phyloP scores from a whole-genome alignment of 2,113 vertebrate species.

The Nestor notabilis region DNA sequence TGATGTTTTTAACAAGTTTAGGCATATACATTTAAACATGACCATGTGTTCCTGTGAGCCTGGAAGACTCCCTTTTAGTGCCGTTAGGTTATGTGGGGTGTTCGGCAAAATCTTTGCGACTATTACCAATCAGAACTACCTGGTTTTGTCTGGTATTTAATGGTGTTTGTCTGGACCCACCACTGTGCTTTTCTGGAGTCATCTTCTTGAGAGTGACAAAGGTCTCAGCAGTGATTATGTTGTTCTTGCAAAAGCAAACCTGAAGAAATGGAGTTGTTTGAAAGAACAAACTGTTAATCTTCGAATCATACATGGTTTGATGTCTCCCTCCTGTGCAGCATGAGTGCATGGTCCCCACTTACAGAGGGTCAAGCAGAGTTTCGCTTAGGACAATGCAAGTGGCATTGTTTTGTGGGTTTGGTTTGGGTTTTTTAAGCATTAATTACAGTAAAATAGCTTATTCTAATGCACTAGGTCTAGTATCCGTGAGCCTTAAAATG shows the following conservation, averaged over 20 bases:
- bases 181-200: neutral
- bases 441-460: neutral
- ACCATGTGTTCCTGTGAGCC: neutral
- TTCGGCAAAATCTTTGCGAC: neutral
- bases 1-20: neutral
- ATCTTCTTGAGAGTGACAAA: neutral
- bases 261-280: accelerated
- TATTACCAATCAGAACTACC: neutral
- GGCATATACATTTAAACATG: neutral
- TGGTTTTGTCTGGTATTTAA: neutral
- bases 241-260: neutral
- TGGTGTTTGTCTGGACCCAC: neutral
- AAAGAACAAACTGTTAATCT: neutral
- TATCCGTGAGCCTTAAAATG: neutral
- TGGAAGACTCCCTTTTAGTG: neutral
- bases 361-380: neutral
- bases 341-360: accelerated
- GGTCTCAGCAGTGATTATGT: accelerated
- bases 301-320: accelerated
- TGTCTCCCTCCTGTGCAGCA: accelerated
- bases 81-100: neutral
- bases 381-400: neutral
- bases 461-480: neutral
- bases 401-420: neutral
- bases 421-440: neutral